Evolutionary conservation across 2,888 invertebrate species (phyloP).

Genomic region (Bombylius discolor): DNA sequence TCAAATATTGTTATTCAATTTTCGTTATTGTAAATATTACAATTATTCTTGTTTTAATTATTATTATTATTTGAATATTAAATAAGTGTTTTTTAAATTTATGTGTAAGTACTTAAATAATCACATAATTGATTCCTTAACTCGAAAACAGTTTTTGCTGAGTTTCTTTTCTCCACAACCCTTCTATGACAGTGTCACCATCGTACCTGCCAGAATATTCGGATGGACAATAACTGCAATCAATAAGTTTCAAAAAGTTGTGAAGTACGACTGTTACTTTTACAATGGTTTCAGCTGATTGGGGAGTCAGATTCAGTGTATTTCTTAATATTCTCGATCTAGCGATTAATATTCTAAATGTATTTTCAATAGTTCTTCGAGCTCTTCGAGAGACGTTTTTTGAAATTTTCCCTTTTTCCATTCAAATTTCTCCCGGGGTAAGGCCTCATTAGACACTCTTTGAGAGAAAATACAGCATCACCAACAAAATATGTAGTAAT

Average conservation of each 20-base stretch:
- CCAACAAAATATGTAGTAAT: not conserved
- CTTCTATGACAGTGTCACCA: not conserved
- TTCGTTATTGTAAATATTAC: too few relatives aligned
- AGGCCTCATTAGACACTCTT: not conserved
- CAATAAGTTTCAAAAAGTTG: not conserved
- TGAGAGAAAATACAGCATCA: not conserved
- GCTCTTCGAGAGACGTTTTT: constrained; percentile 10
- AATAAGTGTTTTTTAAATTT: too few relatives aligned
- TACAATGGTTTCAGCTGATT: not conserved
- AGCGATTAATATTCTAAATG: constrained; percentile 12
- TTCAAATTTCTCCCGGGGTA: not conserved
- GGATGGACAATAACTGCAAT: not conserved
- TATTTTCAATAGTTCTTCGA: constrained; percentile 7
- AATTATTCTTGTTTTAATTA: too few relatives aligned
- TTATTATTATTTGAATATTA: too few relatives aligned
- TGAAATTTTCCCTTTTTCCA: not conserved
- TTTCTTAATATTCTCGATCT: not conserved
- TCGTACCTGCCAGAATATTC: not conserved
- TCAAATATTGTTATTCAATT: too few relatives aligned
- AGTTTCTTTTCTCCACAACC: not conserved
- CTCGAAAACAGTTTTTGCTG: too few relatives aligned
- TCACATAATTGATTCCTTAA: too few relatives aligned
- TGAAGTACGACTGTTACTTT: not conserved
- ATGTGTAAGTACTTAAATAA: too few relatives aligned
- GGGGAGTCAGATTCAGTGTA: not conserved